Conservation (phyloP, 2,113 vertebrate genomes). For the Megaptera novaeangliae region DNA sequence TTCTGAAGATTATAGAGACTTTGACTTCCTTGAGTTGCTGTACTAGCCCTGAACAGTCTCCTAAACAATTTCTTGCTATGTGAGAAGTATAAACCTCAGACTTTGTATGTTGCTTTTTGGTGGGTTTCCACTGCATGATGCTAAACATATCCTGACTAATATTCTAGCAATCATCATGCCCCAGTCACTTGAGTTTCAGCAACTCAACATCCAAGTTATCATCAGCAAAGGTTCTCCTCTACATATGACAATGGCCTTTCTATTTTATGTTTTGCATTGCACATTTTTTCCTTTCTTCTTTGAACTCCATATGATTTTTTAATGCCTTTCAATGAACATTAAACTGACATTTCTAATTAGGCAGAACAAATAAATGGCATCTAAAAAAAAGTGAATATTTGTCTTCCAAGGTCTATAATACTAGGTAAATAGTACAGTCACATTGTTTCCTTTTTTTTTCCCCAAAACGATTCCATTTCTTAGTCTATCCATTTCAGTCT, state of each 20-base stretch:
- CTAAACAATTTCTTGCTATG: neutral
- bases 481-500: conserved; percentile 69
- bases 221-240: neutral
- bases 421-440: conserved; percentile 14
- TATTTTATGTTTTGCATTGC: neutral
- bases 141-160: neutral
- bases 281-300: neutral
- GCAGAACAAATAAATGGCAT: conserved; percentile 32
- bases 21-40: neutral
- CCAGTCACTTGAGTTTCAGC: neutral
- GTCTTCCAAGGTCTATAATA: neutral
- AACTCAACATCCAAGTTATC: neutral
- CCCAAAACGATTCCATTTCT: neutral
- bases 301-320: neutral
- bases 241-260: neutral
- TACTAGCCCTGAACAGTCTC: neutral
- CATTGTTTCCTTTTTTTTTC: neutral
- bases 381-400: conserved; percentile 26
- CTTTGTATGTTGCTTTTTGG: neutral
- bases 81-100: neutral
- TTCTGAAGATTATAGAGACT: neutral
- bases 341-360: conserved; percentile 52
- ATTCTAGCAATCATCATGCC: neutral
- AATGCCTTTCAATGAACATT: conserved; percentile 26
- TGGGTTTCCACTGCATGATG: neutral